These are phyloP conservation scores for Acipenser transmontanus DNA, from an alignment of 2,797 vertebrate species.

Conservation along the genomic window DNA sequence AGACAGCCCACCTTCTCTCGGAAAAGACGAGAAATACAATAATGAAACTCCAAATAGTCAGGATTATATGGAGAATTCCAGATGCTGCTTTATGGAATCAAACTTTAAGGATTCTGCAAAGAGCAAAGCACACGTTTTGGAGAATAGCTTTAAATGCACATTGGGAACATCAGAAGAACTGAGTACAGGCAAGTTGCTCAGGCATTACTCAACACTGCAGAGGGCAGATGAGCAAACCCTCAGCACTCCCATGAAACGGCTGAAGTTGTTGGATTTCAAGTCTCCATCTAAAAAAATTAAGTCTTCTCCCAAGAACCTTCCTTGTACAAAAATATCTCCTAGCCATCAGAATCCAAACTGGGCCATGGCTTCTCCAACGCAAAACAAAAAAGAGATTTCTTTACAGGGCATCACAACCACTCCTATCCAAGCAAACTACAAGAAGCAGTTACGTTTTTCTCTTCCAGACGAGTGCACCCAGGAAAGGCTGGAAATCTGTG, in stretches of 20 bases:
- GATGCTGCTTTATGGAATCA: conserved; percentile 6
- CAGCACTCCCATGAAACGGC: conserved; percentile 57
- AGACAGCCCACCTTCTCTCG: conserved; percentile 14
- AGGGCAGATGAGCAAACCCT: conserved; percentile 29
- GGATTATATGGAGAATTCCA: conserved; percentile 12
- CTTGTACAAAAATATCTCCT: conserved; percentile 28
- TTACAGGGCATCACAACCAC: conserved; percentile 11
- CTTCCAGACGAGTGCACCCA: not conserved
- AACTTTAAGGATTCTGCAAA: conserved; percentile 24
- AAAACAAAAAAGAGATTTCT: conserved; percentile 40
- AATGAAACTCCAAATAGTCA: conserved; percentile 13
- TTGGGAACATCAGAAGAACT: conserved; percentile 39
- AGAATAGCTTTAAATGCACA: conserved; percentile 26
- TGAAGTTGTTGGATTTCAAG: conserved; percentile 76
- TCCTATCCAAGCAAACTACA: conserved; percentile 11
- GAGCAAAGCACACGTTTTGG: conserved; percentile 23
- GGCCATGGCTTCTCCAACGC: conserved; percentile 57
- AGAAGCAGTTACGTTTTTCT: conserved; percentile 27
- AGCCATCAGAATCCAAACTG: conserved; percentile 35
- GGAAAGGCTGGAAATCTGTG: not conserved
- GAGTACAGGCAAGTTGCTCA: conserved; percentile 15
- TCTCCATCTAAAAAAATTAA: conserved; percentile 63
- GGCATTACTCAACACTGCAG: no score
- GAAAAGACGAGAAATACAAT: conserved; percentile 30
- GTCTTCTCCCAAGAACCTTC: conserved; percentile 28